phyloP scores from a whole-genome alignment of 2,113 vertebrate genomes.

The Camelus dromedarius region DNA sequence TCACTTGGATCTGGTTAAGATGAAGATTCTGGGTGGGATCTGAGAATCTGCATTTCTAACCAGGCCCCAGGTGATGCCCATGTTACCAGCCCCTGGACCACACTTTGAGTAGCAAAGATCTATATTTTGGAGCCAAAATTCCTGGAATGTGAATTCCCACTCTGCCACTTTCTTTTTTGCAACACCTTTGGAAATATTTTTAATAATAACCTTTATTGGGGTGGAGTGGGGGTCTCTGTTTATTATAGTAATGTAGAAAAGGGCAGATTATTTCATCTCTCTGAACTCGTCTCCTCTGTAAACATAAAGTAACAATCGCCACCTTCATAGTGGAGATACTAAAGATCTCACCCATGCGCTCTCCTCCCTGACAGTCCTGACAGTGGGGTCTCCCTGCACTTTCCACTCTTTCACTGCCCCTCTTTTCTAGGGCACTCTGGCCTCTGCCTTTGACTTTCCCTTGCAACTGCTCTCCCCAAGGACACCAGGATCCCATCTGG shows the following conservation, averaged over 20 bases:
- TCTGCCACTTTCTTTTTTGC: not conserved
- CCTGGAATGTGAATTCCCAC: not conserved
- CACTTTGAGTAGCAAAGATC: not conserved
- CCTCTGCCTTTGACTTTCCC: not conserved
- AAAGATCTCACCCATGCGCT: not conserved
- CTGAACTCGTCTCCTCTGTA: not conserved
- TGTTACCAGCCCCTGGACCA: fast-evolving
- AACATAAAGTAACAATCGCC: not conserved
- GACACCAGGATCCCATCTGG: too few species aligned
- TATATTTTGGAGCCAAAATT: not conserved
- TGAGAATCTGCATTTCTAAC: not conserved
- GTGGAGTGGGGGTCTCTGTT: not conserved
- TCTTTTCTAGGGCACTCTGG: not conserved
- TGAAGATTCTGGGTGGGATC: not conserved
- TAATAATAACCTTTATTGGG: not conserved
- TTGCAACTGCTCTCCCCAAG: not conserved
- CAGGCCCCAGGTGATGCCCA: not conserved
- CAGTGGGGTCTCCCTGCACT: not conserved
- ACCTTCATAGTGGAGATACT: not conserved
- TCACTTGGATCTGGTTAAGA: not conserved
- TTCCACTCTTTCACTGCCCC: not conserved
- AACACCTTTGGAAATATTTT: not conserved
- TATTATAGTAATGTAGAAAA: not conserved
- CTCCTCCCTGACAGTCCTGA: not conserved
- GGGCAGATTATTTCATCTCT: not conserved